Percentiles rank a stretch among this genome's conserved stretches.
phyloP scores from a whole-genome alignment of 2,888 invertebrate genomes.

The Dorcus hopei region DNA sequence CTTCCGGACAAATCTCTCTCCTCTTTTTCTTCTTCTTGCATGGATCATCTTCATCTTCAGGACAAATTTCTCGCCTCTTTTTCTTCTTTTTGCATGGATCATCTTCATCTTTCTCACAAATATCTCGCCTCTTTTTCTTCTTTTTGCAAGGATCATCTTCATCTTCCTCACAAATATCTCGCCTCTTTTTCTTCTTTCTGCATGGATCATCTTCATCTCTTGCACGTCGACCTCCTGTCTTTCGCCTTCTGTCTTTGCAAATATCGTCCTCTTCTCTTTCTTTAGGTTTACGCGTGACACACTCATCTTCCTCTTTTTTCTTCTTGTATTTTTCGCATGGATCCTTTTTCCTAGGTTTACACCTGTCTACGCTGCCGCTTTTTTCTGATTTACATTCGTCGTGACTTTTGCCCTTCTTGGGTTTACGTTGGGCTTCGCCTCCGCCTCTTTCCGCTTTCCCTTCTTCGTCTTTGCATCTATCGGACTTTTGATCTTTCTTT shows the following conservation, averaged over 20 bases:
- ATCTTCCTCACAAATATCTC: neutral
- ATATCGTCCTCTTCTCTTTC: neutral
- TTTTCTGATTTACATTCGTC: no score
- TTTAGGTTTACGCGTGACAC: slow-evolving; percentile 11
- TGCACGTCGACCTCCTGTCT: neutral
- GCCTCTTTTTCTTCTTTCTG: neutral
- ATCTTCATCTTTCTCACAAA: neutral
- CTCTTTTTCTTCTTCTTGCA: neutral
- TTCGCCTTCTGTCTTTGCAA: neutral
- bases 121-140: neutral
- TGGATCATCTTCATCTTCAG: slow-evolving; percentile 8
- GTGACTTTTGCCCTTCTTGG: no score
- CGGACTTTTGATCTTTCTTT: neutral
- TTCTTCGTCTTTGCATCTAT: neutral
- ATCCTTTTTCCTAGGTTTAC: neutral
- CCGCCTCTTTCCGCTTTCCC: neutral
- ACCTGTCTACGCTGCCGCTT: no score
- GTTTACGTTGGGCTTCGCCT: no score
- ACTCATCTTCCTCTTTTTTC: slow-evolving; percentile 6
- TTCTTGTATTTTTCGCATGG: neutral
- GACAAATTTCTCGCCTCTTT: neutral
- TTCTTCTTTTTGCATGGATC: slow-evolving; percentile 9
- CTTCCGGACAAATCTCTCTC: slow-evolving; percentile 1
- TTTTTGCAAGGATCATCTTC: neutral
- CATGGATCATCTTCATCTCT: slow-evolving; percentile 13